Conservation (phyloP, 2,888 invertebrate genomes). For the Torymus aiolomorphi region DNA sequence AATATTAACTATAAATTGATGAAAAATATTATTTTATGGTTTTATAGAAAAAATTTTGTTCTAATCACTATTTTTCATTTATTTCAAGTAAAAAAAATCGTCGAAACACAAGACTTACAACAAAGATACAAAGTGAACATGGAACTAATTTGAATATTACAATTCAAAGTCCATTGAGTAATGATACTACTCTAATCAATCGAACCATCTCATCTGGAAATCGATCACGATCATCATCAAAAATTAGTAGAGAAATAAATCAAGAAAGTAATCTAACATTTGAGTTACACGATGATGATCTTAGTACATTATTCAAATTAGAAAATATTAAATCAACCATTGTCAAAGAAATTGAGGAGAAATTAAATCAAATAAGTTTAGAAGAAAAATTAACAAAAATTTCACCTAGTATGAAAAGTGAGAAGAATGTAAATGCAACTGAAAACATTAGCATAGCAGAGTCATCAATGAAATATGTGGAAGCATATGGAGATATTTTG, state of each 20-base stretch:
- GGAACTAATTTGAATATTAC: conserved; percentile 28
- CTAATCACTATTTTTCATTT: too few species aligned
- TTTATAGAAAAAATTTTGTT: too few species aligned
- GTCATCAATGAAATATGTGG: conserved; percentile 47
- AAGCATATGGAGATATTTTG: conserved; percentile 65
- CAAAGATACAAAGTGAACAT: conserved; percentile 2
- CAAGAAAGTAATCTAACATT: conserved; percentile 52
- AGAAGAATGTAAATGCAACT: conserved; percentile 36
- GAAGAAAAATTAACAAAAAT: conserved; percentile 60
- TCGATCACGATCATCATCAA: conserved; percentile 29
- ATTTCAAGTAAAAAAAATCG: conserved; percentile 33
- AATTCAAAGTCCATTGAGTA: conserved; percentile 17
- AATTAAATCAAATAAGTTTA: conserved; percentile 63
- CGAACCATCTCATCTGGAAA: conserved; percentile 30
- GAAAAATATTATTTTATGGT: too few species aligned
- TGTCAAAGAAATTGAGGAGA: conserved; percentile 61
- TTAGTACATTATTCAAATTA: conserved; percentile 62
- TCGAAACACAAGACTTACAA: conserved; percentile 13
- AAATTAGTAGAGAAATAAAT: conserved; percentile 43
- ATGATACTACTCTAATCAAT: conserved; percentile 13
- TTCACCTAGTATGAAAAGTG: neutral
- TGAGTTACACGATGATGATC: conserved; percentile 60
- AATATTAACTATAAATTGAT: too few species aligned
- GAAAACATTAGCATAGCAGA: conserved; percentile 18
- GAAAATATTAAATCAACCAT: conserved; percentile 60